Evolutionary conservation across 2,888 invertebrate genomes (phyloP).

Genomic region (Megaustenia siamemsis): DNA sequence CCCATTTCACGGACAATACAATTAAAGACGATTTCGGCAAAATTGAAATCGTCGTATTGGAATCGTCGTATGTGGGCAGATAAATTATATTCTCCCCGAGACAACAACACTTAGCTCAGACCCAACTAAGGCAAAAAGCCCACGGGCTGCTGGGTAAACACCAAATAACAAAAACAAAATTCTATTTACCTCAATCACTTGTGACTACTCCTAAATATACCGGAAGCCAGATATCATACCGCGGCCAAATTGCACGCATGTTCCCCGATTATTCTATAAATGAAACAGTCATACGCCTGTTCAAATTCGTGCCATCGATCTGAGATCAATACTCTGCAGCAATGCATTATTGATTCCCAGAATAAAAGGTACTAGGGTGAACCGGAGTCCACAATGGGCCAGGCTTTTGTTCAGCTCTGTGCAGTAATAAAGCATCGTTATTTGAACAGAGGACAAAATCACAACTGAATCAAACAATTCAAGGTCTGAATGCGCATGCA

Average conservation of each 20-base stretch:
- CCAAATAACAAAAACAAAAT: no score
- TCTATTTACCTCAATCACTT: no score
- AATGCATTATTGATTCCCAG: not conserved
- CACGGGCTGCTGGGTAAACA: no score
- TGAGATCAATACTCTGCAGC: conserved; percentile 2
- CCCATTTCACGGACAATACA: no score
- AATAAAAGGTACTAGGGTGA: not conserved
- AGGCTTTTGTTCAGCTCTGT: not conserved
- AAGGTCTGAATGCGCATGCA: not conserved
- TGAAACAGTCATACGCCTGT: not conserved
- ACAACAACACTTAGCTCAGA: no score
- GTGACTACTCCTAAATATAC: no score
- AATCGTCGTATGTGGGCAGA: no score
- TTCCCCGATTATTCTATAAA: not conserved
- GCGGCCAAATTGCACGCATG: not conserved
- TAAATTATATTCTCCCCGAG: no score
- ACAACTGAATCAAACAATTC: not conserved
- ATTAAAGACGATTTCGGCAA: no score
- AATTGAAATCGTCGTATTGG: no score
- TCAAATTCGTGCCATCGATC: not conserved
- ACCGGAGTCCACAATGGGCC: not conserved
- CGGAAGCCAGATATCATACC: not conserved
- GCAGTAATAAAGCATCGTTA: not conserved
- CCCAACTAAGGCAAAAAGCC: no score
- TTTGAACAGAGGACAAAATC: not conserved